Evolutionary conservation across 2,888 invertebrate species (phyloP), one percentile per base, ranked within the genome.

Genomic region (Leptothorax acervorum): DNA sequence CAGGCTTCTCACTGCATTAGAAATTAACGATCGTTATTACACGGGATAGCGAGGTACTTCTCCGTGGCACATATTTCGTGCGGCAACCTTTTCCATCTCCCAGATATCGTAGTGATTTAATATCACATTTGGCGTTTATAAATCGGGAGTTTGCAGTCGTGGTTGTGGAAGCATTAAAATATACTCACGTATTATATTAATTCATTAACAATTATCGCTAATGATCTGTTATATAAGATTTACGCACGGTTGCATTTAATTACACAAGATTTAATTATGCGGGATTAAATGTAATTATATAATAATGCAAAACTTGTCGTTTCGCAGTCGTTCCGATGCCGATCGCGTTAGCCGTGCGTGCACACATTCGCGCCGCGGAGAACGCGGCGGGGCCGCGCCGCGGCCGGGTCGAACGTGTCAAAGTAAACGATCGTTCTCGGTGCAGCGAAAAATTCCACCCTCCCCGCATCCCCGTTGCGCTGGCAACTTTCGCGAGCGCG

Each of bases 371-470:
- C 62, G 48, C 23, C 23, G n/a, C n/a, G 23, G 23, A 23, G 23
- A 23, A 48, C 1, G 28, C 42, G 73, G 12, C 42, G 23, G 3
- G 35, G 71, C 39, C 9, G 60, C 31, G 68, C 42, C n/a, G 53
- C 23, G 35, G n/a, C 28, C 48, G 8, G 9, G 48, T 60, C 71
- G 79, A 81, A 81, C 39, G 79, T 60, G 79, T 79, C 79, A 71
- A 79, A 71, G 79, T 71, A 79, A 79, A 79, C 79, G 60, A 48
- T 79, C 70, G 31, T 57, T 66, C 66, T 66, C 66, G 76, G 23
- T 8, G 70, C 60, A 71, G 60, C 48, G 48, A 79, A 79, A 79
- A 71, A 71, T 71, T 60, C 28, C 48, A 71, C 51, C 79, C 79
- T 23, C 45, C n/a, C 45, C 31, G 8, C 28, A 5, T 12, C 23